A percentile compares a stretch with the other conserved stretches of the same genome.
These are phyloP conservation scores for Polylopha cassiicola DNA, from an alignment of 2,888 invertebrate species.

Conservation along the genomic window DNA sequence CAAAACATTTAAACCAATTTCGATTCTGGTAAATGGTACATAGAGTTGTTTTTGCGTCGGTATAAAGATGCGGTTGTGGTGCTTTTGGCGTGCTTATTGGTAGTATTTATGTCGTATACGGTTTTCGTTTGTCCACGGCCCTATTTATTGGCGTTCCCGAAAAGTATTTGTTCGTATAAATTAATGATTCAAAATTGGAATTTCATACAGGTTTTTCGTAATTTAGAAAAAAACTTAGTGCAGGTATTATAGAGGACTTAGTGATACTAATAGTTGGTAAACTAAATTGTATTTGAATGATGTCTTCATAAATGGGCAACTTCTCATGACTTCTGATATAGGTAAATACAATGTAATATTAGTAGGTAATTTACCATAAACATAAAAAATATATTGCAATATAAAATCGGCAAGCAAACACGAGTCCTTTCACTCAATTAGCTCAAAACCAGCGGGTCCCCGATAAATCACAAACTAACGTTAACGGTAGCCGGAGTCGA, in stretches of 20 bases:
- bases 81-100: constrained; percentile 27
- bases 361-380: too few species aligned
- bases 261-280: too few species aligned
- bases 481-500: constrained; percentile 45
- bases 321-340: too few species aligned
- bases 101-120: constrained; percentile 59
- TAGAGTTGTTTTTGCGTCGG: constrained; percentile 9
- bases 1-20: constrained; percentile 23
- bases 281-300: too few species aligned
- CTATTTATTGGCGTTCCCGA: constrained; percentile 64
- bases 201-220: constrained; percentile 32
- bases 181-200: constrained; percentile 50
- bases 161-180: constrained; percentile 56
- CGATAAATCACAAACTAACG: constrained; percentile 61
- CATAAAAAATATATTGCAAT: too few species aligned
- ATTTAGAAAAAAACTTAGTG: too few species aligned
- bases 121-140: constrained; percentile 56
- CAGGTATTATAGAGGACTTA: constrained; percentile 4
- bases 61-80: neutral
- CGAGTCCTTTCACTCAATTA: too few species aligned
- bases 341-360: too few species aligned
- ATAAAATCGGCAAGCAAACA: too few species aligned
- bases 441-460: constrained; percentile 22
- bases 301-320: too few species aligned
- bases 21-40: constrained; percentile 7